A percentile compares a stretch with the other conserved stretches of the same genome.
Evolutionary conservation across 2,113 vertebrate species (phyloP).

Genomic region (Pelobates fuscus): DNA sequence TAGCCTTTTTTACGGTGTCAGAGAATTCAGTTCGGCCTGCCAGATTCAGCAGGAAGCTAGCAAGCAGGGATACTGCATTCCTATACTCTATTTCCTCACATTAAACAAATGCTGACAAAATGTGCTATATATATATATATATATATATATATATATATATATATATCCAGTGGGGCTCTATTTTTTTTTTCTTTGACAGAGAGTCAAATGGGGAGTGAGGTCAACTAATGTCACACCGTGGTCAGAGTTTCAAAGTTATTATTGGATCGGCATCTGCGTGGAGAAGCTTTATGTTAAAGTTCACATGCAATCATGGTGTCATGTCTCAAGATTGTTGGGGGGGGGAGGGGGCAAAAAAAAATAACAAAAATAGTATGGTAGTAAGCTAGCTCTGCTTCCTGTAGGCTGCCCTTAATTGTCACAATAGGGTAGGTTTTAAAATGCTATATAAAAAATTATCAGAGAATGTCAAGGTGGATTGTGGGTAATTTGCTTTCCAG

Average conservation of each 20-base stretch:
- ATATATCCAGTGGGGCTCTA: constrained; percentile 52
- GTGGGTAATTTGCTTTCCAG: no score
- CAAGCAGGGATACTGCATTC: constrained; percentile 61
- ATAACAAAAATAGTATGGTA: constrained; percentile 30
- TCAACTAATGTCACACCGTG: constrained; percentile 44
- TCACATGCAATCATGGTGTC: constrained; percentile 39
- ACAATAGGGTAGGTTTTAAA: not conserved
- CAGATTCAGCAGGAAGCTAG: constrained; percentile 64
- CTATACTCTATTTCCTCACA: constrained; percentile 53
- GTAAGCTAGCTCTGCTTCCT: not conserved
- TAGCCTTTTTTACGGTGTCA: constrained; percentile 59
- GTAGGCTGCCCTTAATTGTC: not conserved
- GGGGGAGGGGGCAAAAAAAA: not conserved
- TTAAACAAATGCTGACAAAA: constrained; percentile 59
- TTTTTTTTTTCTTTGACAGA: constrained; percentile 27
- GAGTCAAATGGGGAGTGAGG: constrained; percentile 45
- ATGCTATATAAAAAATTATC: no score
- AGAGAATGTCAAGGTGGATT: no score
- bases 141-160: no score
- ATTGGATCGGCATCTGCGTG: constrained; percentile 47
- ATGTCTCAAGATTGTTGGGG: constrained; percentile 32
- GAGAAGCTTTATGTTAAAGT: constrained; percentile 44
- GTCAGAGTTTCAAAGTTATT: constrained; percentile 49
- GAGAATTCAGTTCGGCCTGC: constrained; percentile 59
- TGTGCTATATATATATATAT: constrained; percentile 63